phyloP scores from a whole-genome alignment of 2,113 vertebrate species.

The Tupaia chinensis region DNA sequence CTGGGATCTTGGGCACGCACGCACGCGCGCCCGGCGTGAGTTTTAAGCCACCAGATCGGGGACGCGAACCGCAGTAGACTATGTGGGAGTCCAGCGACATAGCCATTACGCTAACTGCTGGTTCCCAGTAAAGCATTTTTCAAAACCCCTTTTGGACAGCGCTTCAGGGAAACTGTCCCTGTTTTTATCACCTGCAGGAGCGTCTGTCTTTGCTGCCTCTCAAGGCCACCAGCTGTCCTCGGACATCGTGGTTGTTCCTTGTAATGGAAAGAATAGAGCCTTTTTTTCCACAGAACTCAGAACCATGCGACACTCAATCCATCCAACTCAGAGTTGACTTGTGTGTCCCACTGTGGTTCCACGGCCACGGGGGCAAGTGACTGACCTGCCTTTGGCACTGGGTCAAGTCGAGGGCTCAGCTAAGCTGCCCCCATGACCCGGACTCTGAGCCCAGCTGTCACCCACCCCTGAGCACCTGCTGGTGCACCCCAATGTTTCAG shows the following conservation, averaged over 20 bases:
- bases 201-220: accelerated
- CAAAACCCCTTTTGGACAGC: no score
- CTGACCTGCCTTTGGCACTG: accelerated
- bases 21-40: no score
- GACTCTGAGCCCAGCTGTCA: background rate
- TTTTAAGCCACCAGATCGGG: no score
- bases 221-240: background rate
- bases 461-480: background rate
- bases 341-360: accelerated
- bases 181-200: accelerated
- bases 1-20: no score
- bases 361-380: background rate
- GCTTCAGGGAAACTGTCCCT: background rate
- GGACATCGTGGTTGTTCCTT: accelerated
- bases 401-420: background rate
- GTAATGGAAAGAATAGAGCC: background rate
- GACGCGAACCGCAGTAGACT: no score
- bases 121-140: no score
- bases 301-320: accelerated
- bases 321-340: background rate
- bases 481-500: no score
- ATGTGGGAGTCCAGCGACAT: no score
- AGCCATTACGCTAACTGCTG: no score
- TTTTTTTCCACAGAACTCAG: background rate
- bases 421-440: background rate